Percentiles rank a stretch among this genome's conserved stretches.
phyloP scores from a whole-genome alignment of 2,888 invertebrate species.

The Cybosia mesomella region DNA sequence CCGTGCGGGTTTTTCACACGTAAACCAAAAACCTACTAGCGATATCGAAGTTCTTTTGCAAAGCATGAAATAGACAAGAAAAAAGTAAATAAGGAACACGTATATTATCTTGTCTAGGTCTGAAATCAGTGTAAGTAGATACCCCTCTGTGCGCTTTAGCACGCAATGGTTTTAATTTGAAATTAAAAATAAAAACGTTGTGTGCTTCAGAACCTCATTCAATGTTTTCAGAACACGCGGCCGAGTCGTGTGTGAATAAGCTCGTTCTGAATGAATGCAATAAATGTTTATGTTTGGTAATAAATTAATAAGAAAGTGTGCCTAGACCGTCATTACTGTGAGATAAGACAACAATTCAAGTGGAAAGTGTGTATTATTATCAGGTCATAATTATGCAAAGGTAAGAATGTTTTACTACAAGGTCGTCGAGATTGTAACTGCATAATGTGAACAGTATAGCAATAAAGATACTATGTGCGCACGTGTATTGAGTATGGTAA shows the following conservation, averaged over 20 bases:
- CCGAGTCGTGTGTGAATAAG: neutral
- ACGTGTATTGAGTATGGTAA: neutral
- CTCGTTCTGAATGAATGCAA: neutral
- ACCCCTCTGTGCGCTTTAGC: too few species aligned
- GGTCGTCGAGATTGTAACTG: slow-evolving; percentile 31
- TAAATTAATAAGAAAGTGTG: too few species aligned
- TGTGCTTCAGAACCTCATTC: too few species aligned
- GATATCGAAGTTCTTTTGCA: too few species aligned
- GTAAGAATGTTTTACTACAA: slow-evolving; percentile 16
- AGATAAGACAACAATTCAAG: neutral
- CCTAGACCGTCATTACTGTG: neutral
- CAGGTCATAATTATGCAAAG: neutral
- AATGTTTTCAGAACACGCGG: neutral
- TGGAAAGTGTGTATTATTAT: neutral
- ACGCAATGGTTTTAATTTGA: neutral
- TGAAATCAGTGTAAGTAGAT: too few species aligned
- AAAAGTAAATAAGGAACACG: too few species aligned
- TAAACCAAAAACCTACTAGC: too few species aligned
- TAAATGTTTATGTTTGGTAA: neutral
- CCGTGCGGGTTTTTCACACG: too few species aligned
- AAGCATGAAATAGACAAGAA: too few species aligned
- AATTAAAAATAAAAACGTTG: neutral
- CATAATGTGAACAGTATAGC: slow-evolving; percentile 17
- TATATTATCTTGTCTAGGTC: too few species aligned
- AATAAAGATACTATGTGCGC: slow-evolving; percentile 1